phyloP scores from a whole-genome alignment of 1,140 invertebrate genomes.

The Heterodera schachtii region DNA sequence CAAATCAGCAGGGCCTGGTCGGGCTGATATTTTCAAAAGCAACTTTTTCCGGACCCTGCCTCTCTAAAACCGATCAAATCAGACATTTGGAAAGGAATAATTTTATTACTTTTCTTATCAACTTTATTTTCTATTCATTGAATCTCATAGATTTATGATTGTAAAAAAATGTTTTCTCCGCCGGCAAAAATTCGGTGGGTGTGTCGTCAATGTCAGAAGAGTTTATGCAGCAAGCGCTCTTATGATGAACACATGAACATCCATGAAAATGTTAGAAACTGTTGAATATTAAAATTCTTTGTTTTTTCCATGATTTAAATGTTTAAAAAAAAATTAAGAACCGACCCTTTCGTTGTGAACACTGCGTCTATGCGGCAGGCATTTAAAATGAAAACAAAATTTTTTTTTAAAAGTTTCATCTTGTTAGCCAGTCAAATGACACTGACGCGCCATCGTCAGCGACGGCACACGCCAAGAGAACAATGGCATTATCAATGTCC shows the following conservation, averaged over 20 bases:
- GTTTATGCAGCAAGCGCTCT: slow-evolving; percentile 62
- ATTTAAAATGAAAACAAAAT: neutral
- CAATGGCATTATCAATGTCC: slow-evolving; percentile 63
- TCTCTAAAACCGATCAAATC: too few relatives aligned
- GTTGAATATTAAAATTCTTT: too few relatives aligned
- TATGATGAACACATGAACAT: slow-evolving; percentile 61
- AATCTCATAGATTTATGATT: too few relatives aligned
- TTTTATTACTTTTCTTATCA: too few relatives aligned
- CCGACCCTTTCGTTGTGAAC: slow-evolving; percentile 59
- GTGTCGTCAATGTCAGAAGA: slow-evolving; percentile 50
- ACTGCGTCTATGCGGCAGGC: slow-evolving; percentile 64
- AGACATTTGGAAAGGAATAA: too few relatives aligned
- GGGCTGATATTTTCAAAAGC: too few relatives aligned
- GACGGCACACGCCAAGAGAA: slow-evolving; percentile 49
- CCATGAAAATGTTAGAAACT: slow-evolving; percentile 42
- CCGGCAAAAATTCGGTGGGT: slow-evolving; percentile 28
- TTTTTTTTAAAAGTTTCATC: too few relatives aligned
- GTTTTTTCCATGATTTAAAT: too few relatives aligned
- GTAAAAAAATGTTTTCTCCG: slow-evolving; percentile 6
- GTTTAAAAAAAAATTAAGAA: slow-evolving; percentile 15
- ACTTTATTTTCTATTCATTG: too few relatives aligned
- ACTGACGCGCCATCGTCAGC: slow-evolving; percentile 57
- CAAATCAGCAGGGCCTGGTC: too few relatives aligned
- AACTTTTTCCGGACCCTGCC: too few relatives aligned
- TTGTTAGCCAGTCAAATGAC: slow-evolving; percentile 65